Conservation (phyloP, 1,140 invertebrate species). For the Leptinotarsa texana region DNA sequence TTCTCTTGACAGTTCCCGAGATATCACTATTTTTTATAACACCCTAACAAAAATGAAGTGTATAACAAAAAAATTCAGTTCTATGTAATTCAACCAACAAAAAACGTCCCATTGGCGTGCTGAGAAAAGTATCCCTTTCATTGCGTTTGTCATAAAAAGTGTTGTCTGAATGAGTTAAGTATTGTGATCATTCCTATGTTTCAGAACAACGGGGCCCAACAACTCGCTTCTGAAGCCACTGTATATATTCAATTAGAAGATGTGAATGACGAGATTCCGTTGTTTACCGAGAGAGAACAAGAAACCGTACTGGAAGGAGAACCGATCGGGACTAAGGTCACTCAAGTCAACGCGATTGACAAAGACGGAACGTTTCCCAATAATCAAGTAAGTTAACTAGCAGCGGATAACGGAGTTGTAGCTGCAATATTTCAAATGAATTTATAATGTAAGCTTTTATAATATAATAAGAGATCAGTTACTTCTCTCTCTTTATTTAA, state of each 20-base stretch:
- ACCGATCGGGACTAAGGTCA: slow-evolving; percentile 91
- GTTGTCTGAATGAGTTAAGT: no score
- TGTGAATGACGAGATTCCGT: slow-evolving; percentile 94
- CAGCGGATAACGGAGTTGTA: background rate
- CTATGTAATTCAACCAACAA: no score
- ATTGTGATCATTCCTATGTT: slow-evolving; percentile 21
- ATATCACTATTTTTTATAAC: no score
- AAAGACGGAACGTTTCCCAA: slow-evolving; percentile 94
- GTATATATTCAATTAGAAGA: slow-evolving; percentile 93
- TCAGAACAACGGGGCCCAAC: slow-evolving; percentile 93
- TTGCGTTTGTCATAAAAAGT: no score
- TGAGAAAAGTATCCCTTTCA: no score
- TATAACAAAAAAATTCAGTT: no score
- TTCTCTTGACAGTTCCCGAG: no score
- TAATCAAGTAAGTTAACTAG: slow-evolving; percentile 74
- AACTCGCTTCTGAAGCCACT: slow-evolving; percentile 91
- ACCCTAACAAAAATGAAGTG: no score
- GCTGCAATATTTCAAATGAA: background rate
- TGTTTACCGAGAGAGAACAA: slow-evolving; percentile 92
- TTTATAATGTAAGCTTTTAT: background rate
- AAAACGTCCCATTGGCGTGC: no score
- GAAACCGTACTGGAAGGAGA: slow-evolving; percentile 94
- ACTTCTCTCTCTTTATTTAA: background rate
- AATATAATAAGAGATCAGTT: background rate
- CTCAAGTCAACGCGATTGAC: slow-evolving; percentile 94